phyloP scores from a whole-genome alignment of 2,888 invertebrate genomes.

The Cerastis rubricosa region DNA sequence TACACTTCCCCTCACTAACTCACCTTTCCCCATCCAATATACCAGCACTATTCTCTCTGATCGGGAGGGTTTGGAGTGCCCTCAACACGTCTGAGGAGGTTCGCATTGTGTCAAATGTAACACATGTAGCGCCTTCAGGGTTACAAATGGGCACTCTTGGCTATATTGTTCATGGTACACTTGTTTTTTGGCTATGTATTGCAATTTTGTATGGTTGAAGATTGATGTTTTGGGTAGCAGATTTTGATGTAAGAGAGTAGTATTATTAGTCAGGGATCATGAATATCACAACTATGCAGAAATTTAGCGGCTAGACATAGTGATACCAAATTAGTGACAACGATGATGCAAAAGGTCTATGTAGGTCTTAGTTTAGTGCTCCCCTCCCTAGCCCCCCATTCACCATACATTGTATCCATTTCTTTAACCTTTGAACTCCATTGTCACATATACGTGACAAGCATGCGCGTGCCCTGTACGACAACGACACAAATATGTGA shows the following conservation, averaged over 20 bases:
- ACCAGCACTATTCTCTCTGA: conserved; percentile 60
- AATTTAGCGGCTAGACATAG: no score
- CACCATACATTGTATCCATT: no score
- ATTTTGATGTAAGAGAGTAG: neutral
- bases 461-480: no score
- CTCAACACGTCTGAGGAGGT: conserved; percentile 71
- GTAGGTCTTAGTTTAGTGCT: no score
- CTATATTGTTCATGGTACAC: conserved; percentile 44
- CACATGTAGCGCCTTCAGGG: conserved; percentile 71
- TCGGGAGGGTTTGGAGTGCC: conserved; percentile 68
- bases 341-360: no score
- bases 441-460: no score
- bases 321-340: no score
- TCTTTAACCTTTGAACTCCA: no score
- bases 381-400: no score
- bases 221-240: neutral
- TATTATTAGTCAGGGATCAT: no score
- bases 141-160: conserved; percentile 66
- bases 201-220: conserved; percentile 17
- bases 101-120: conserved; percentile 75
- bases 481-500: no score
- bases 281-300: no score
- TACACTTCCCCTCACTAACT: conserved; percentile 27
- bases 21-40: conserved; percentile 35
- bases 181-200: conserved; percentile 27